phyloP scores from a whole-genome alignment of 2,797 vertebrate genomes.

The Naso thynnoides region DNA sequence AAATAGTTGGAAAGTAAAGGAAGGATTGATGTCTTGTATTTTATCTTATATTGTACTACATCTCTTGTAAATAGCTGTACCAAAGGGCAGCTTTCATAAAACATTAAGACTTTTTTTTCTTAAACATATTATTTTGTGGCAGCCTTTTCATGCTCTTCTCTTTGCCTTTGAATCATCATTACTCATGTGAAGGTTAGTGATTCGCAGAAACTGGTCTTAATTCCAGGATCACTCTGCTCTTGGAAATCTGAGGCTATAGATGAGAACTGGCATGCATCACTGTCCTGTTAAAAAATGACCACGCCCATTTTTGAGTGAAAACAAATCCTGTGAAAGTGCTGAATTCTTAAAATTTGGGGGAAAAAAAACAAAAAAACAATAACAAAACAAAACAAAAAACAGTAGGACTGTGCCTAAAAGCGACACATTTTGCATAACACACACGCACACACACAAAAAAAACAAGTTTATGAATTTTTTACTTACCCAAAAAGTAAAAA shows the following conservation, averaged over 20 bases:
- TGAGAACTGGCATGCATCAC: too few species aligned
- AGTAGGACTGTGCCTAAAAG: too few species aligned
- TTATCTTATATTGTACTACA: not conserved
- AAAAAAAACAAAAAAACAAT: too few species aligned
- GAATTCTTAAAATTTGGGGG: too few species aligned
- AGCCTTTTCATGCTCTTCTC: not conserved
- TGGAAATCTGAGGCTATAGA: not conserved
- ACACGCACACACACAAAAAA: too few species aligned
- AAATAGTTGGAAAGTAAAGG: not conserved
- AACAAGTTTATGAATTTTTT: too few species aligned
- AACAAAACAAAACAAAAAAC: too few species aligned
- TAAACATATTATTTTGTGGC: not conserved
- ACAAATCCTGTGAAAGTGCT: too few species aligned
- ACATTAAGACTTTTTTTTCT: not conserved
- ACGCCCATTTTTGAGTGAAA: too few species aligned
- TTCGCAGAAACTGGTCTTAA: slow-evolving; percentile 17
- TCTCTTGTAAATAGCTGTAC: not conserved
- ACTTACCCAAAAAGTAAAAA: too few species aligned
- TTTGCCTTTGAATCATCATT: slow-evolving; percentile 24
- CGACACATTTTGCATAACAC: too few species aligned
- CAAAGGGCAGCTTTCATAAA: not conserved
- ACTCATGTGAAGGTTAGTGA: slow-evolving; percentile 3
- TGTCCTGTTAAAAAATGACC: too few species aligned
- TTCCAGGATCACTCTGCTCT: slow-evolving; percentile 8
- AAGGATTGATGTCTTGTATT: not conserved